A percentile compares a stretch with the other conserved stretches of the same genome.
phyloP scores from a whole-genome alignment of 2,888 invertebrate species.

The Trissolcus japonicus region DNA sequence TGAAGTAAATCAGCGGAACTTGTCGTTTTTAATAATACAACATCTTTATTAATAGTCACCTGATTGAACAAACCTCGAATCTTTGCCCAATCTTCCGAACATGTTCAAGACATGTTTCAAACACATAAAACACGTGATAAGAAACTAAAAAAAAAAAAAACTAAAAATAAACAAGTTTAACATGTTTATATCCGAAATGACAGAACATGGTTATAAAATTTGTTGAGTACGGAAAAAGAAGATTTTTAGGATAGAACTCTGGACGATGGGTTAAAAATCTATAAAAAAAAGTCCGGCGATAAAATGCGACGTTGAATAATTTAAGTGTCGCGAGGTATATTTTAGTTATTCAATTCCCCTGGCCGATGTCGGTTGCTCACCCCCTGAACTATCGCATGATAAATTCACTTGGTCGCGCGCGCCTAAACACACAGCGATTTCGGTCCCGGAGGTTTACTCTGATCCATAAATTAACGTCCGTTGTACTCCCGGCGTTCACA shows the following conservation, averaged over 20 bases:
- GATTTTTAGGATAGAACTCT: background rate
- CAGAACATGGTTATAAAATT: too few relatives aligned
- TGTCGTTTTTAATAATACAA: too few relatives aligned
- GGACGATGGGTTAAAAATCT: background rate
- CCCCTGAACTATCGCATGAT: slow-evolving; percentile 56
- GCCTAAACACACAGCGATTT: slow-evolving; percentile 30
- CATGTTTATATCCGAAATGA: too few relatives aligned
- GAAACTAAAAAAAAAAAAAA: too few relatives aligned
- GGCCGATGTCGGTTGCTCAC: slow-evolving; percentile 34
- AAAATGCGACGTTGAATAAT: background rate
- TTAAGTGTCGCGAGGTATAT: slow-evolving; percentile 32
- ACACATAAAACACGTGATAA: too few relatives aligned
- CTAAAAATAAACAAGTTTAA: too few relatives aligned
- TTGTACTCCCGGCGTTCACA: slow-evolving; percentile 25
- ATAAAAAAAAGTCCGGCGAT: background rate
- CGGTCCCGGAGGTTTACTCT: slow-evolving; percentile 35
- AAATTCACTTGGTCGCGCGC: slow-evolving; percentile 62
- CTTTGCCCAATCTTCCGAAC: too few relatives aligned
- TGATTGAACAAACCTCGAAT: too few relatives aligned
- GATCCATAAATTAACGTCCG: slow-evolving; percentile 35
- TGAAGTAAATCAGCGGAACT: too few relatives aligned
- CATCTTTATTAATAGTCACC: too few relatives aligned
- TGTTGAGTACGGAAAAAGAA: too few relatives aligned
- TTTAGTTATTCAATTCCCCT: slow-evolving; percentile 56
- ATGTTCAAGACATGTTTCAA: too few relatives aligned